phyloP scores from a whole-genome alignment of 2,888 invertebrate genomes.

The Pemphredon lugubris region DNA sequence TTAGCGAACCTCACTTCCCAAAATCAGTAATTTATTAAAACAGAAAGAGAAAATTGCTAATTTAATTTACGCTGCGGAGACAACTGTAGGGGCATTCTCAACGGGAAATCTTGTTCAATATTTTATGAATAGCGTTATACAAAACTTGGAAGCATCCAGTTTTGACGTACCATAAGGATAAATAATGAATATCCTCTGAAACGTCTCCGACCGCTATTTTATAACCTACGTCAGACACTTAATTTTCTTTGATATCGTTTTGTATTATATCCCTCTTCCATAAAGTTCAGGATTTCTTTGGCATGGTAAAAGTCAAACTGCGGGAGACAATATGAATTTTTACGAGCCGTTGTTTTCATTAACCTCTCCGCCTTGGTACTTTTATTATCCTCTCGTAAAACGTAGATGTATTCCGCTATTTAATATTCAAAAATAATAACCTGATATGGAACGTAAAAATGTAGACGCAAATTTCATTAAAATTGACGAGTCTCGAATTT shows the following conservation, averaged over 20 bases:
- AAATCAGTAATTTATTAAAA: not conserved
- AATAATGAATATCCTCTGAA: not conserved
- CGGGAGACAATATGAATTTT: not conserved
- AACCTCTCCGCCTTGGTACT: not conserved
- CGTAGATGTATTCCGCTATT: no score
- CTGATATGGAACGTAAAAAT: no score
- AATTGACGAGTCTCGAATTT: no score
- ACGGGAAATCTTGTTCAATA: no score
- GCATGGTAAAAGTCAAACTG: not conserved
- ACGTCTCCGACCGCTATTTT: not conserved
- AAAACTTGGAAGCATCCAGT: no score
- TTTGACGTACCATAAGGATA: no score
- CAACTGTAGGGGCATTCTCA: no score
- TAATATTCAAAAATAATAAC: no score
- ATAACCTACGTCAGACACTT: not conserved
- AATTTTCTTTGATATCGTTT: constrained; percentile 1
- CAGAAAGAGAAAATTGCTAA: not conserved
- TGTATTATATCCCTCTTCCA: constrained; percentile 1
- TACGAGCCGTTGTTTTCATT: not conserved
- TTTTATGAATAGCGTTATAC: no score
- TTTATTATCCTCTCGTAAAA: not conserved
- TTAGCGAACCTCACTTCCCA: no score
- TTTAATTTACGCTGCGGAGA: no score
- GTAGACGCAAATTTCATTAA: no score
- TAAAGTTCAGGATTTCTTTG: not conserved